These are phyloP conservation scores for Tenodera sinensis DNA, from an alignment of 2,888 invertebrate genomes.

Conservation along the genomic window DNA sequence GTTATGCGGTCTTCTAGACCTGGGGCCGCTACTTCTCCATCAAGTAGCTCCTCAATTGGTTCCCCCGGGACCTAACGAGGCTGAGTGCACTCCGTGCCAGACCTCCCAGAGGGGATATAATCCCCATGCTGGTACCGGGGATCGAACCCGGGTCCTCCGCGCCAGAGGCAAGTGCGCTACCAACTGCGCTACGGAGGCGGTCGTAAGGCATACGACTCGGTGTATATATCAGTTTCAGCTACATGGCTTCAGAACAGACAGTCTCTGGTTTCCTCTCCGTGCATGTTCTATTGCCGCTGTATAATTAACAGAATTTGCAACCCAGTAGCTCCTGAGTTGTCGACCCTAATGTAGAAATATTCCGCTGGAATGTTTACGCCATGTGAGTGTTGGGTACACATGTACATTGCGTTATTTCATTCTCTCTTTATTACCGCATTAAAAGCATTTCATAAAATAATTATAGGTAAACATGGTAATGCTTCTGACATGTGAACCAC, in stretches of 20 bases:
- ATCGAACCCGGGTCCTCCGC: no score
- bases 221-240: not conserved
- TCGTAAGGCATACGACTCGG: no score
- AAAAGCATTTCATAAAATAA: not conserved
- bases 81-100: no score
- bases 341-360: not conserved
- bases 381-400: not conserved
- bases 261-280: not conserved
- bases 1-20: no score
- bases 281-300: not conserved
- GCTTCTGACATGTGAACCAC: not conserved
- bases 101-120: no score
- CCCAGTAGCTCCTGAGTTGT: not conserved
- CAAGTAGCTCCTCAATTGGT: no score
- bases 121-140: no score
- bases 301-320: not conserved
- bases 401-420: not conserved
- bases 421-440: not conserved
- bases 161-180: no score
- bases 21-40: no score
- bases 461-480: not conserved
- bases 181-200: no score
- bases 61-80: no score
- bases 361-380: not conserved
- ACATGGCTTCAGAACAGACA: not conserved